phyloP scores from a whole-genome alignment of 2,888 invertebrate species.

The Aphidoletes aphidimyza region DNA sequence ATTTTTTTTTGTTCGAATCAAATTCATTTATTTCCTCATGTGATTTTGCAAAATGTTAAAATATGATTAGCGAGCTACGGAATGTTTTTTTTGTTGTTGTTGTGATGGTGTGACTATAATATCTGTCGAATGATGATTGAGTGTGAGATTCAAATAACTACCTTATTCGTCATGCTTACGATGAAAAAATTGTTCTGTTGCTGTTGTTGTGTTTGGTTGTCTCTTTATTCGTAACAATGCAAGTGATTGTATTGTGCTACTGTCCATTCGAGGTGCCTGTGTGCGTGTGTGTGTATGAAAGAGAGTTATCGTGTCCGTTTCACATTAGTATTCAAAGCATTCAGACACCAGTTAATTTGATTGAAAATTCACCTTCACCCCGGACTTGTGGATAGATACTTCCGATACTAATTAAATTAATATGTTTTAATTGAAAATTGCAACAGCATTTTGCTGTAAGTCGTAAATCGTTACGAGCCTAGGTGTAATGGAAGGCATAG shows the following conservation, averaged over 20 bases:
- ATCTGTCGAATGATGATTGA: background rate
- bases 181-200: background rate
- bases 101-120: background rate
- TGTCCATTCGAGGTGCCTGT: too few relatives aligned
- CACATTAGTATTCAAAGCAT: background rate
- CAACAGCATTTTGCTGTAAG: background rate
- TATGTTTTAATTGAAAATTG: background rate
- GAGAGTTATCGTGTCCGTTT: too few relatives aligned
- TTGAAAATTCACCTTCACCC: background rate
- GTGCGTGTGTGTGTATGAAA: too few relatives aligned
- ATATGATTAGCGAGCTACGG: too few relatives aligned
- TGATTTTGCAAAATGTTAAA: too few relatives aligned
- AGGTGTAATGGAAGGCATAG: too few relatives aligned
- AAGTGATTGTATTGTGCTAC: background rate
- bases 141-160: background rate
- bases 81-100: background rate
- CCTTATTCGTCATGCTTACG: background rate
- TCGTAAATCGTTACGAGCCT: too few relatives aligned
- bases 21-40: too few relatives aligned
- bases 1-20: too few relatives aligned
- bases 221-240: too few relatives aligned
- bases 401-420: slow-evolving; percentile 30
- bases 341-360: background rate
- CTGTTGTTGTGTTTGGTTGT: too few relatives aligned
- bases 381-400: background rate